These are phyloP conservation scores for Larimichthys polyactis DNA, from an alignment of 2,113 vertebrate species.

Conservation along the genomic window DNA sequence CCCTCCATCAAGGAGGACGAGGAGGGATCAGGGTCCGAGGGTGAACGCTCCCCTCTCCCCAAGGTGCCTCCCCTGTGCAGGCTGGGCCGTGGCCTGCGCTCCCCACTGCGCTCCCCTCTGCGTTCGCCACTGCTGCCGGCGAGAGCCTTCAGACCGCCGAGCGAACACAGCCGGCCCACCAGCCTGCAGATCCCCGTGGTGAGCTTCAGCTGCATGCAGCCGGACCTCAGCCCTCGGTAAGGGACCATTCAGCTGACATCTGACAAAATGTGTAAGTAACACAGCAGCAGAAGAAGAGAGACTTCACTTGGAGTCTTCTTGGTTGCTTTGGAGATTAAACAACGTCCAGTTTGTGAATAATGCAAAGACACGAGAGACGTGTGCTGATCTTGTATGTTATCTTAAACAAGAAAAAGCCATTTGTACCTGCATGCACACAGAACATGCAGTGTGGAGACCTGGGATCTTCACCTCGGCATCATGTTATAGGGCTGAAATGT, in stretches of 20 bases:
- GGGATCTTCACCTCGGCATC: background rate
- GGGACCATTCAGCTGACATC: background rate
- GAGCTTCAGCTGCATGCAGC: constrained; percentile 81
- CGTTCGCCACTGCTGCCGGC: constrained; percentile 74
- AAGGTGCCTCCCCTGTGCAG: constrained; percentile 68
- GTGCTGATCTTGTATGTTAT: background rate
- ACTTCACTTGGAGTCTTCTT: background rate
- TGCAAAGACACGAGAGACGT: background rate
- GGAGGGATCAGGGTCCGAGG: constrained; percentile 80
- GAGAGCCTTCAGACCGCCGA: constrained; percentile 70
- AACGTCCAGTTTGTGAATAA: background rate
- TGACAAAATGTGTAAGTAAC: no score
- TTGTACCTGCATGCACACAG: background rate
- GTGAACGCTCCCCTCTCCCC: constrained; percentile 77
- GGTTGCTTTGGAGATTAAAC: background rate
- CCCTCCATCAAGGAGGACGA: constrained; percentile 87
- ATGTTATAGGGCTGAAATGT: background rate
- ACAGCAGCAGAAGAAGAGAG: background rate
- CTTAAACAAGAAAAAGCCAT: constrained; percentile 12
- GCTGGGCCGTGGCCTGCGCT: constrained; percentile 78
- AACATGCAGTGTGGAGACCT: background rate
- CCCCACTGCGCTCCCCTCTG: constrained; percentile 84
- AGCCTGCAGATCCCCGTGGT: constrained; percentile 84
- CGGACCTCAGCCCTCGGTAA: constrained; percentile 85
- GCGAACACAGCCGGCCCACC: constrained; percentile 70